Conservation (phyloP, 30 jellyfish, hydroid and myxozoan species). For the Pelagia noctiluca region DNA sequence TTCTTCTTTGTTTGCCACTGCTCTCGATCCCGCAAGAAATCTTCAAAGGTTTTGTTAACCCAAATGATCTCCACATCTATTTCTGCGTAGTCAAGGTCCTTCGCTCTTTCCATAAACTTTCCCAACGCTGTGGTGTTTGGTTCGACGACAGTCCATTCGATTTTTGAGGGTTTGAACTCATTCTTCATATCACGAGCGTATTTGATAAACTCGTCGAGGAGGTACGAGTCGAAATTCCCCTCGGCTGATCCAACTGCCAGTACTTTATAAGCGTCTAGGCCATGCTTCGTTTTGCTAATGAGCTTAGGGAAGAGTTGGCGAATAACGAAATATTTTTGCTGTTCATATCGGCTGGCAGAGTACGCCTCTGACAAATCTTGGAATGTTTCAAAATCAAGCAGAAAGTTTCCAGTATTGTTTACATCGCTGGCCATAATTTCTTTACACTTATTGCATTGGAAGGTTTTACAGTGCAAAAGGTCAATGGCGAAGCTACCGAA, state of each 20-base stretch:
- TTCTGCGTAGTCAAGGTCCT: background rate
- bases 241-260: background rate
- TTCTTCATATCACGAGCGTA: background rate
- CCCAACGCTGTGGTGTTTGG: constrained; percentile 33
- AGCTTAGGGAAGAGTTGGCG: background rate
- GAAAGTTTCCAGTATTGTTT: too few relatives aligned
- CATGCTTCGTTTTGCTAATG: background rate
- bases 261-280: background rate
- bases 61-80: constrained; percentile 11
- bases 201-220: background rate
- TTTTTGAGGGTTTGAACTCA: background rate
- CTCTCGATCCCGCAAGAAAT: background rate
- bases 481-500: too few relatives aligned
- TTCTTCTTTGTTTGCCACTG: too few relatives aligned
- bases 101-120: background rate
- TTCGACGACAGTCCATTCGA: constrained; percentile 37
- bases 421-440: too few relatives aligned
- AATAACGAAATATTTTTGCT: background rate
- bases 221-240: constrained; percentile 26
- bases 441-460: too few relatives aligned
- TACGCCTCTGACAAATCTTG: too few relatives aligned
- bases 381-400: too few relatives aligned
- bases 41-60: constrained; percentile 28
- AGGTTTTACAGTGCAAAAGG: too few relatives aligned
- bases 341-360: background rate